A percentile compares a stretch with the other conserved stretches of the same genome.
These are phyloP conservation scores for Archips xylosteana DNA, from an alignment of 2,888 invertebrate species.

Conservation along the genomic window DNA sequence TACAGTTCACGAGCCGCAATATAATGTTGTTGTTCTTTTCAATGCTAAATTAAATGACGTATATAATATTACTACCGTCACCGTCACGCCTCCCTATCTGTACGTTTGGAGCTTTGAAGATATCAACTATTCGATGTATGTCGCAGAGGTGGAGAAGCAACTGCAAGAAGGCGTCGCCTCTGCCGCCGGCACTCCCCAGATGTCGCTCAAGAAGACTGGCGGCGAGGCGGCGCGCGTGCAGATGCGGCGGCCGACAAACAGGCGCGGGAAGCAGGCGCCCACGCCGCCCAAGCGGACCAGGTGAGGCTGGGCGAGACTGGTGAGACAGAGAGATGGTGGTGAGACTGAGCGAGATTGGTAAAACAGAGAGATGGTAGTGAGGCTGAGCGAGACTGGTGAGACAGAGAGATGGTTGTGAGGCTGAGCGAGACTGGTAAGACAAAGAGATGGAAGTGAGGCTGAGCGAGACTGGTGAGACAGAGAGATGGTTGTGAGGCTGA, in stretches of 20 bases:
- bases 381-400: not conserved
- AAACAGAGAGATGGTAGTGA: not conserved
- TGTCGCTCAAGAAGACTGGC: conserved; percentile 73
- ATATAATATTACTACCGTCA: too few species aligned
- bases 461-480: not conserved
- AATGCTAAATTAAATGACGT: too few species aligned
- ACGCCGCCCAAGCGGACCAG: conserved; percentile 98
- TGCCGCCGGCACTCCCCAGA: conserved; percentile 85
- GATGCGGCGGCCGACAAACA: conserved; percentile 94
- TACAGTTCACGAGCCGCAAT: too few species aligned
- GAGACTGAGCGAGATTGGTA: not conserved
- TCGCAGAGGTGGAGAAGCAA: conserved; percentile 96
- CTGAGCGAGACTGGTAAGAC: not conserved
- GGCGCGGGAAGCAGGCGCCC: conserved; percentile 97
- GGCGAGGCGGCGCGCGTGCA: conserved; percentile 89
- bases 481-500: not conserved
- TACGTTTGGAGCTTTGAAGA: too few species aligned
- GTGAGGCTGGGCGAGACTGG: conserved; percentile 71
- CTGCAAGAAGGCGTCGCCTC: conserved; percentile 87
- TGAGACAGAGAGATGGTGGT: not conserved
- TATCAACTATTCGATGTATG: too few species aligned
- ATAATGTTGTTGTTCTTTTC: too few species aligned
- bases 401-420: not conserved
- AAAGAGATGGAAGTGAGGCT: not conserved
- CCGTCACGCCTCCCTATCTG: too few species aligned